These are phyloP conservation scores for Andrena dorsata DNA, from an alignment of 2,888 invertebrate genomes.

Conservation along the genomic window DNA sequence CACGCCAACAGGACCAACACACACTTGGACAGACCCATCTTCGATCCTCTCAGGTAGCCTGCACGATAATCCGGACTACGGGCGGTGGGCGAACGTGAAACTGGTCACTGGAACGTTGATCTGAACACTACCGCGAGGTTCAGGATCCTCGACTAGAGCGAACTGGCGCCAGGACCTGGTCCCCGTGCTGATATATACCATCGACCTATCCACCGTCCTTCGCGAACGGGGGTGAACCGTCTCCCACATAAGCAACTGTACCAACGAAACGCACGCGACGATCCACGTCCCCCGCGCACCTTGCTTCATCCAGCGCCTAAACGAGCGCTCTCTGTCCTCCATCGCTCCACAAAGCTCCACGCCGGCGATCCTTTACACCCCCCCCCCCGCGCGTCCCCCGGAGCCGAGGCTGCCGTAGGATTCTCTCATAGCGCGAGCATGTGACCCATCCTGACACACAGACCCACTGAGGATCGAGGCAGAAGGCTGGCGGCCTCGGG, in stretches of 20 bases:
- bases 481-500: constrained; percentile 42
- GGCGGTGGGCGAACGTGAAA: not conserved
- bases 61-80: constrained; percentile 5
- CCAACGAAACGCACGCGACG: constrained; percentile 22
- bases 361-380: constrained; percentile 12
- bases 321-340: constrained; percentile 30
- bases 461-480: constrained; percentile 81
- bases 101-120: constrained; percentile 12
- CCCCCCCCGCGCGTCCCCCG: constrained; percentile 31
- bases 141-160: constrained; percentile 75
- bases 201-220: constrained; percentile 62
- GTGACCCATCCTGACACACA: constrained; percentile 84
- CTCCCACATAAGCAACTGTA: constrained; percentile 74
- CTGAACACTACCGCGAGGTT: constrained; percentile 71
- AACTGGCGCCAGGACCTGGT: constrained; percentile 78
- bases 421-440: constrained; percentile 72
- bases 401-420: constrained; percentile 14
- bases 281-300: constrained; percentile 36
- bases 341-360: constrained; percentile 1
- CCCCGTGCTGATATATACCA: constrained; percentile 77
- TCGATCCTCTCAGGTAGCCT: constrained; percentile 7
- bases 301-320: constrained; percentile 3
- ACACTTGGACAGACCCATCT: constrained; percentile 71
- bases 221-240: constrained; percentile 75
- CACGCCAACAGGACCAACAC: constrained; percentile 62